Evolutionary conservation across 2,113 vertebrate species (phyloP), one percentile per base, ranked within the genome.

Genomic region (Phycodurus eques): DNA sequence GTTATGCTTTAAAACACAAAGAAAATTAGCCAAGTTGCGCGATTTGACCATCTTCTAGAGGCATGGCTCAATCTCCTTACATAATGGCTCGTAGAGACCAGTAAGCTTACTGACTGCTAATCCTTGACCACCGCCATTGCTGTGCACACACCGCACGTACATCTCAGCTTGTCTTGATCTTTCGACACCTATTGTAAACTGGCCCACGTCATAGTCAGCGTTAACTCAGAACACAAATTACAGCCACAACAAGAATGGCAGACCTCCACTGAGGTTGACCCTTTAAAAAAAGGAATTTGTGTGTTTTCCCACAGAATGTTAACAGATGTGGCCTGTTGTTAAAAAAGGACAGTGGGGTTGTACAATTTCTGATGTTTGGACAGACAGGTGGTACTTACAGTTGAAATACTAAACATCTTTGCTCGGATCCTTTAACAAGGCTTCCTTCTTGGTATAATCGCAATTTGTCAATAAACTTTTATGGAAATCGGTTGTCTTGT

Each of bases 61-160:
- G 57, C 75, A 31, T 56, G 63, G 69, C 64, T 78, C 76, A 80
- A 76, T 84, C 78, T 80, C 56, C 80, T 89, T 88, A 84, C 72
- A 67, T 85, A 88, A 87, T 83, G 76, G 78, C 82, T 83, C 83
- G 80, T 54, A 76, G 78, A 80, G 74, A 81, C 75, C 69, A 74
- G 49, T 85, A 87, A 90, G 67, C 83, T 84, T 60, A 71, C 70
- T 81, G 83, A 89, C 83, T n/a, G 65, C 68, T 87, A 82, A 88
- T 84, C 85, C 81, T 67, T 70, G 77, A 71, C 87, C 83, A 82
- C 78, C 70, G 70, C 77, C 73, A 71, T 80, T 54, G 76, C 56
- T 74, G 77, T 65, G 63, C 78, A 82, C 88, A 43, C 12, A 43
- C 42, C 42, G 75, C 70, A 63, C 68, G 65, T 49, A 8, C 71